Conservation (phyloP, 2,797 vertebrate species). For the Megalops cyprinoides region DNA sequence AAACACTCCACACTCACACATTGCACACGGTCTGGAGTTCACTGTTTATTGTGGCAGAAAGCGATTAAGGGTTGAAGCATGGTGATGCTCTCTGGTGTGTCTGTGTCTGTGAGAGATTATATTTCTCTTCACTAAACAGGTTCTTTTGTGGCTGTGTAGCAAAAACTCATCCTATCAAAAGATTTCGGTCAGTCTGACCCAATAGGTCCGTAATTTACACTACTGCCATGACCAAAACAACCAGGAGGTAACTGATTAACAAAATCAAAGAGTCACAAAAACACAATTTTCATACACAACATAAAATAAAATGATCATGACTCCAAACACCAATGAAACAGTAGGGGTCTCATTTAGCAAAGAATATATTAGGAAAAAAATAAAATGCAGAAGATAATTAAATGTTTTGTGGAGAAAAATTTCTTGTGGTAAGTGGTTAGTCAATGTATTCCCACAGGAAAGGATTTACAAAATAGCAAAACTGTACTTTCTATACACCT, state of each 20-base stretch:
- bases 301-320: background rate
- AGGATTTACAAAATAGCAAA: too few species aligned
- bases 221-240: background rate
- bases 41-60: slow-evolving; percentile 70
- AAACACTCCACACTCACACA: slow-evolving; percentile 22
- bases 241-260: background rate
- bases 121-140: slow-evolving; percentile 55
- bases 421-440: background rate
- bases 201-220: background rate
- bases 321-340: background rate
- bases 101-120: slow-evolving; percentile 71
- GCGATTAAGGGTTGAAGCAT: slow-evolving; percentile 77
- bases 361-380: background rate
- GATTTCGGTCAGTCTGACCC: background rate
- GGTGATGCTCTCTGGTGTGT: slow-evolving; percentile 58
- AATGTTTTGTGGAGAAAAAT: background rate
- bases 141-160: too few species aligned
- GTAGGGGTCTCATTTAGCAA: background rate
- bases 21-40: slow-evolving; percentile 71
- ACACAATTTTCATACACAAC: background rate
- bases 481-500: too few species aligned
- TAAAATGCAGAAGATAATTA: background rate
- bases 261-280: background rate
- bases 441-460: too few species aligned
- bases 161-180: too few species aligned